Percentiles rank a stretch among this genome's conserved stretches.
These are phyloP conservation scores for Centruroides sculpturatus DNA, from an alignment of 1,140 invertebrate genomes.

Conservation along the genomic window DNA sequence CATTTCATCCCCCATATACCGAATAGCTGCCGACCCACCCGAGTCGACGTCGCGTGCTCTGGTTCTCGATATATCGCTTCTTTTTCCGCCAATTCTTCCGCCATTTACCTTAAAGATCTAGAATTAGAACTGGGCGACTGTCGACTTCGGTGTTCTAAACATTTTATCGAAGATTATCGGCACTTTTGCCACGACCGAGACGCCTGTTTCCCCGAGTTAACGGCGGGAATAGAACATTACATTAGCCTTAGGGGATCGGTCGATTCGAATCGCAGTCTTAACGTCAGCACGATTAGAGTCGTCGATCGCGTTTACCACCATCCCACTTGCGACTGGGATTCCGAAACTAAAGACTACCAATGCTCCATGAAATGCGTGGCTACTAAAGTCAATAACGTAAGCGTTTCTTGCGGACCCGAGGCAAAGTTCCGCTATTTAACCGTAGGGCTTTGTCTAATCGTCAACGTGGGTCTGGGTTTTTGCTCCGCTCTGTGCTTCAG, in stretches of 20 bases:
- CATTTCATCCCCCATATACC: slow-evolving; percentile 36
- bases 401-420: background rate
- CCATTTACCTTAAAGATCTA: background rate
- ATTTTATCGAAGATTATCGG: no score
- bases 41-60: no score
- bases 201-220: no score
- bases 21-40: background rate
- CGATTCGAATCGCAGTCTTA: no score
- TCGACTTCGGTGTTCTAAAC: no score
- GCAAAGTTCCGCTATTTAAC: background rate
- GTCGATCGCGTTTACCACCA: background rate
- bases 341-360: background rate
- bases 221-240: no score
- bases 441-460: slow-evolving; percentile 13
- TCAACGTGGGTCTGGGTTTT: slow-evolving; percentile 55
- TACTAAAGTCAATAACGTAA: background rate
- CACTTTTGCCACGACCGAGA: no score
- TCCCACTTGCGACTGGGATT: background rate
- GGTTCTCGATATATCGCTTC: background rate
- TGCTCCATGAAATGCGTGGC: no score
- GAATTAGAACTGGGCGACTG: no score
- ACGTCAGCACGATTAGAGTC: background rate
- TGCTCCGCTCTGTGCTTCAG: slow-evolving; percentile 56
- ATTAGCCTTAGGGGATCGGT: no score
- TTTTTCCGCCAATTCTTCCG: background rate